Evolutionary conservation across 2,888 invertebrate species (phyloP), one percentile per base, ranked within the genome.

Genomic region (Keiferia lycopersicella): DNA sequence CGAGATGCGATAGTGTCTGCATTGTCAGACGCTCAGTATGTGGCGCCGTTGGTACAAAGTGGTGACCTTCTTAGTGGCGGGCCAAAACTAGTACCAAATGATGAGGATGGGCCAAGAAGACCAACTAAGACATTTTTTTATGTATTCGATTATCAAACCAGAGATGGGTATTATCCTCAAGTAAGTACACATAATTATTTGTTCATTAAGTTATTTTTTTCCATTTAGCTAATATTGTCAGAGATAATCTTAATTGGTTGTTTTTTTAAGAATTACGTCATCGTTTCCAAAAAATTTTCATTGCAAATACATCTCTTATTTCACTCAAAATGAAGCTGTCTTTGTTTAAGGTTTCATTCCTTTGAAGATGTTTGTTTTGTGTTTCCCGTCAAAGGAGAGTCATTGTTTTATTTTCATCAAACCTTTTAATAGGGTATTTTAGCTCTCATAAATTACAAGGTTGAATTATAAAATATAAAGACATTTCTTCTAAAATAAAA

Each of bases 1-100:
- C 93, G 97, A 68, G 97, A 98, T 80, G 96, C 97, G 12, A 96
- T 98, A 3, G 95, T 99, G 66, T 96, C 98, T 50, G 97, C 99
- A 7, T 88, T 99, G 51, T 98, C 98, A 68, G 98, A 98, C 83
- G 98, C 98, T 0, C 97, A 98, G 81, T 98, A 97, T 80, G 97
- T 98, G 41, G 98, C 98, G 0, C 98, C 98, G 0, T 84, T 98
- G 50, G 95, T 98, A 18, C 95, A 96, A 82, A 95, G 96, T 7
- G 97, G 96, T 0, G 97, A 97, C 79, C 91, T 96, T 63, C 92
- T 96, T 71, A 96, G 95, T 72, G 94, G 94, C 10, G 94, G 94
- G 50, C 94, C 95, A 2, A 94, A 94, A 62, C 93, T 94, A 12
- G 85, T 87, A 0, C 86, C 92, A 0, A 86, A 83, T 7, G 90